Conservation (phyloP, 1,140 invertebrate genomes). For the Penaeus vannamei region DNA sequence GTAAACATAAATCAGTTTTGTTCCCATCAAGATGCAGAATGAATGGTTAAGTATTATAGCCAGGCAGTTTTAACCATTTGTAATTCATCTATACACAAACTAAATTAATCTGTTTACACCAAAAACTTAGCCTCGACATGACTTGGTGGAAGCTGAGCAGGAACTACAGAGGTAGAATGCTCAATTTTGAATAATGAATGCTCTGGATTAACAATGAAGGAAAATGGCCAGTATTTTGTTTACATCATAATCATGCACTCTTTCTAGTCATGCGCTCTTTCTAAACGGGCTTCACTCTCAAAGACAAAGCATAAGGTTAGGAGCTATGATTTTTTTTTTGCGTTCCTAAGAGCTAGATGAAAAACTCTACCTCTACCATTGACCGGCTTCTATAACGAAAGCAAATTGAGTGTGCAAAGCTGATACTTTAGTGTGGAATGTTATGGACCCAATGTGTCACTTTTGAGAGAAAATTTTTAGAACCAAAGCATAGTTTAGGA, state of each 20-base stretch:
- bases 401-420: conserved; percentile 60
- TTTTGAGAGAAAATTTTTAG: conserved; percentile 36
- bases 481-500: conserved; percentile 35
- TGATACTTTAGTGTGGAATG: conserved; percentile 61
- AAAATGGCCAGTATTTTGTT: conserved; percentile 56
- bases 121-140: conserved; percentile 55
- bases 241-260: conserved; percentile 59
- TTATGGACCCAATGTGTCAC: conserved; percentile 55
- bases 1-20: conserved; percentile 55
- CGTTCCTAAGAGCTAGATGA: conserved; percentile 58
- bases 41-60: conserved; percentile 49
- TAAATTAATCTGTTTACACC: conserved; percentile 54
- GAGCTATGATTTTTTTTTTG: conserved; percentile 58
- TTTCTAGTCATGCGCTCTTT: conserved; percentile 57
- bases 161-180: conserved; percentile 63
- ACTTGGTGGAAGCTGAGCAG: conserved; percentile 61
- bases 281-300: conserved; percentile 58
- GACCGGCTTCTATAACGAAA: conserved; percentile 58
- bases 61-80: conserved; percentile 52
- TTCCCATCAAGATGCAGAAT: conserved; percentile 34
- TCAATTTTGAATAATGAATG: conserved; percentile 64
- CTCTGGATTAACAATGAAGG: conserved; percentile 60
- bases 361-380: conserved; percentile 62
- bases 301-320: conserved; percentile 60
- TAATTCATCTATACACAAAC: conserved; percentile 58